Base-by-base conservation (phyloP, 1,140 invertebrate genomes). In the Aplysia californica region DNA sequence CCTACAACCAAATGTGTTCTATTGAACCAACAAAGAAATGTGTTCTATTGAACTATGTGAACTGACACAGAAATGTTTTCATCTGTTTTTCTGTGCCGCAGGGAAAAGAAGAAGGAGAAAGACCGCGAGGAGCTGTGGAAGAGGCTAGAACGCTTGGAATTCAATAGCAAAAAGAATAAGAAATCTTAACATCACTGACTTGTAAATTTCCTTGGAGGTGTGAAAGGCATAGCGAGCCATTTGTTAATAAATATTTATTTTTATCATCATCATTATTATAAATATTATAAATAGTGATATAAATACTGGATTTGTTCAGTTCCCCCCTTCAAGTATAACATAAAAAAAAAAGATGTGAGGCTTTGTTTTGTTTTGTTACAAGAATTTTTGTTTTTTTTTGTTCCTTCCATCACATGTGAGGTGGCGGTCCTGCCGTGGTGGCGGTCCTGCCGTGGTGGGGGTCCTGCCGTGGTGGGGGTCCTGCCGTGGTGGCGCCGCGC, bases 111-210 rank as follows among this genome's bases (percentile, higher is more conserved):
- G 80, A 88, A 87, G 78, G 87, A 89, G 66, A 89, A 88, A 68
- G 89, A 90, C 23, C 72, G 88, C 76, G 89, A 90, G 77, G 89
- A 90, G 67, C 75, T 89, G 31, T 90, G 89, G 90, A 89, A 85
- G 66, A 86, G 86, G 79, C 82, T 91, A 69, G 89, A 90, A 64
- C 85, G 85, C 65, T 79, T 89, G 68, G 85, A 88, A 76, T 66
- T 89, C 18, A 87, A 85, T 72, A 84, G 81, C 78, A 85, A 80
- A 76, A 83, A 83, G 39, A 87, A 77, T 33, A 79, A 80, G 38
- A 79, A 70, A 55, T 79, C 77, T 71, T 78, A 78, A 78, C 76
- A 44, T 72, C 50, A 29, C 50, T 70, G 68, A 26, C 72, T 39
- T 68, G 66, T 69, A 64, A 61, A 39, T 76, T 15, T 70, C 66